These are phyloP conservation scores for Nycticorax nycticorax DNA, from an alignment of 2,113 vertebrate species.

Conservation along the genomic window DNA sequence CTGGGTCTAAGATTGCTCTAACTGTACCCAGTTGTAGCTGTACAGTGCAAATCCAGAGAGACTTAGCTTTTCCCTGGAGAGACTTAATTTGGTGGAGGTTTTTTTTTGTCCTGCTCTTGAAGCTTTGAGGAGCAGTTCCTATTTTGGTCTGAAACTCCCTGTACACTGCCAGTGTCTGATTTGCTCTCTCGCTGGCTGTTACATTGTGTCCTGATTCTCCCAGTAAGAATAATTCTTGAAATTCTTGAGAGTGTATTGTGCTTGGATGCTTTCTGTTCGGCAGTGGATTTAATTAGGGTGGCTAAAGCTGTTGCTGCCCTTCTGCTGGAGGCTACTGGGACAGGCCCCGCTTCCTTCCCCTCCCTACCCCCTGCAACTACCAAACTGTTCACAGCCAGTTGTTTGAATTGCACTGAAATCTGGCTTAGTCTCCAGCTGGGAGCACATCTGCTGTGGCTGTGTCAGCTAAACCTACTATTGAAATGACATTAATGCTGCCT, in stretches of 20 bases:
- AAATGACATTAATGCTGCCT: not conserved
- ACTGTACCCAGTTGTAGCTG: not conserved
- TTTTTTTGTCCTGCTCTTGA: not conserved
- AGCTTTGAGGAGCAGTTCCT: not conserved
- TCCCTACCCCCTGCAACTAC: not conserved
- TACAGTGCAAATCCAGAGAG: not conserved
- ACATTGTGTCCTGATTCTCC: not conserved
- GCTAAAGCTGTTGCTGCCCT: not conserved
- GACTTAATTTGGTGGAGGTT: not conserved
- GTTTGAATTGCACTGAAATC: not conserved
- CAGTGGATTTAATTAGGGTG: not conserved
- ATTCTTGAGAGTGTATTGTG: not conserved
- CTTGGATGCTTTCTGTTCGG: not conserved
- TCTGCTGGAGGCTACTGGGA: not conserved
- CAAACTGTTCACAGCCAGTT: not conserved
- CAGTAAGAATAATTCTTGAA: not conserved
- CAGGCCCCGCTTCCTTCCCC: not conserved
- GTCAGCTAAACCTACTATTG: not conserved
- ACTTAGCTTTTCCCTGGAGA: not conserved
- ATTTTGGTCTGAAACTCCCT: slow-evolving; percentile 27
- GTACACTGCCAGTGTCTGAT: not conserved
- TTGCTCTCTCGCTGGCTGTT: not conserved
- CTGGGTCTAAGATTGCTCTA: not conserved
- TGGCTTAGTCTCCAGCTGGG: not conserved
- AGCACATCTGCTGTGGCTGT: not conserved